phyloP scores from a whole-genome alignment of 2,113 vertebrate genomes.

The Lasiurus borealis region DNA sequence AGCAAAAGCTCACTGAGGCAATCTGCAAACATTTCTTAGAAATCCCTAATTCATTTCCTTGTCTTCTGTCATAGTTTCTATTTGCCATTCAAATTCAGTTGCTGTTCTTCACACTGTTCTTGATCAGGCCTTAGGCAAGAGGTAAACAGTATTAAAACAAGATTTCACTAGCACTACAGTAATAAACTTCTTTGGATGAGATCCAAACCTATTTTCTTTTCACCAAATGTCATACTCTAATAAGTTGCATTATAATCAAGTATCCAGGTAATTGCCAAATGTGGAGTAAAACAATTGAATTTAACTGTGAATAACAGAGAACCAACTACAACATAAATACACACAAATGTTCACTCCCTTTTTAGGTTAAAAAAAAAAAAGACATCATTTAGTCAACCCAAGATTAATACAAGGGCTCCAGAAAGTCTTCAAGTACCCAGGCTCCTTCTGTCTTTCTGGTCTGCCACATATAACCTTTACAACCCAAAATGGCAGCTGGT shows the following conservation, averaged over 20 bases:
- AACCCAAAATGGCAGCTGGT: neutral
- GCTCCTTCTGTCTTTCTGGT: neutral
- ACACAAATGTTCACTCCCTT: neutral
- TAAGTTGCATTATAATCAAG: neutral
- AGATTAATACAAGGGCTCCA: neutral
- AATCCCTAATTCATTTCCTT: neutral
- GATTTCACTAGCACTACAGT: neutral
- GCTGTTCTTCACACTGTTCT: neutral
- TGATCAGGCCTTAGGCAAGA: neutral
- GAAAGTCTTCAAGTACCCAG: neutral
- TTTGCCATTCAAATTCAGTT: neutral
- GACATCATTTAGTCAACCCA: neutral
- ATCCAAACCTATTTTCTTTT: conserved; percentile 45
- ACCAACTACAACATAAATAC: neutral
- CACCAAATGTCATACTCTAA: neutral
- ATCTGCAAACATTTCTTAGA: neutral
- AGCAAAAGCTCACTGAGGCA: conserved; percentile 50
- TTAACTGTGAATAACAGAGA: neutral
- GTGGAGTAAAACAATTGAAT: neutral
- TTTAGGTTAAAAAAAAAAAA: conserved; percentile 32
- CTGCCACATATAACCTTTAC: neutral
- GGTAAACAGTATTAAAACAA: conserved; percentile 45
- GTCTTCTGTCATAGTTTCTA: neutral
- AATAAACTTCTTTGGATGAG: conserved; percentile 34
- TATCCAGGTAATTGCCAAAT: neutral